Evolutionary conservation across 2,113 vertebrate species (phyloP), one percentile per base, ranked within the genome.

Genomic region (Rhinolophus sinicus): DNA sequence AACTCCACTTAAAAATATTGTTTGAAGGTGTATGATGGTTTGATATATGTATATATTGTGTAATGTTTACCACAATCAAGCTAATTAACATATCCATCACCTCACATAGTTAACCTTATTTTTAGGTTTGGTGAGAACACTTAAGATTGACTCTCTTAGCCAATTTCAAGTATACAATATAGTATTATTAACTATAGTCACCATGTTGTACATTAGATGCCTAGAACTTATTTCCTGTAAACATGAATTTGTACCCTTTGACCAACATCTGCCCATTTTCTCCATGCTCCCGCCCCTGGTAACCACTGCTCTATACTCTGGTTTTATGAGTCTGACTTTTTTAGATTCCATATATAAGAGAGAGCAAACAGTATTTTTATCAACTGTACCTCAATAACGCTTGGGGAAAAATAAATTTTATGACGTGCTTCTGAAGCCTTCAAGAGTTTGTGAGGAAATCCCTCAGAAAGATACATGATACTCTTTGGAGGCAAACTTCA

Each of bases 271-370:
- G 21, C 26, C 16, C 7, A 22, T 22, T 38, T 30, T 24, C n/a
- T n/a, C n/a, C 44, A 1, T 1, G 5, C 26, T 0, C 9, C 24
- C 16, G 11, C 30, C 21, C 28, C 72, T 3, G 12, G 8, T 22
- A 58, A 58, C 77, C 33, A n/a, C 64, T 12, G 26, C 47, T 62
- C 54, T 5, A 8, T 11, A 21, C 44, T 38, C 26, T 30, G 13
- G 0, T 84, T 30, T n/a, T 33, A 15, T 14, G 18, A 4, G 69
- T 18, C 15, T 3, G 26, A 5, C 26, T 38, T 11, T 52, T 73
- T 56, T 13, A 80, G 8, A 40, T 62, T 52, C 28, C 26, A 38
- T 24, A 12, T 21, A 1, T 30, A 30, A 62, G 22, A 24, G 33
- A 30, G 26, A 60, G 11, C 54, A 50, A 7, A 44, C 0, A 28